Percentiles rank a stretch among this genome's conserved stretches.
Conservation (phyloP, 2,888 invertebrate genomes). For the Cryptosula pallasiana region DNA sequence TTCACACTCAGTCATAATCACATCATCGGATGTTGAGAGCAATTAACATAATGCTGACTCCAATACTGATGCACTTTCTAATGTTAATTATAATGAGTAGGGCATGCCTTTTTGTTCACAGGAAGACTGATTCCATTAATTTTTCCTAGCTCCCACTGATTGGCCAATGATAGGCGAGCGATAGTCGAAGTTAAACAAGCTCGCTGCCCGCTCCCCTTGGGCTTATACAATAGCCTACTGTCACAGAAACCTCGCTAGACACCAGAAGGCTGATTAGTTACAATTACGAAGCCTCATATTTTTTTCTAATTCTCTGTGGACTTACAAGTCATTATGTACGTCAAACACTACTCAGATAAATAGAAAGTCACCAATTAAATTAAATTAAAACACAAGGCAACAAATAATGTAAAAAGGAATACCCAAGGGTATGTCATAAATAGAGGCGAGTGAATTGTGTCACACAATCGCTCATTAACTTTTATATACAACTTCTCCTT, state of each 20-base stretch:
- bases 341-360: conserved; percentile 7
- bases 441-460: neutral
- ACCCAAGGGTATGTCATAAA: conserved; percentile 3
- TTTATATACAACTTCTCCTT: neutral
- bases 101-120: conserved; percentile 21
- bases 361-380: conserved; percentile 24
- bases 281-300: neutral
- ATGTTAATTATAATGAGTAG: conserved; percentile 24
- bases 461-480: conserved; percentile 1
- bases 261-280: neutral
- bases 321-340: conserved; percentile 7
- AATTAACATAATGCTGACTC: conserved; percentile 24
- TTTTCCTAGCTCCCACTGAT: neutral
- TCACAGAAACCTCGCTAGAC: neutral
- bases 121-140: conserved; percentile 23
- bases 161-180: neutral
- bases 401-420: neutral
- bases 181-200: neutral
- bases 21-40: conserved; percentile 20
- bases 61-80: conserved; percentile 20
- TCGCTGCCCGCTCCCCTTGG: neutral
- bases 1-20: conserved; percentile 4
- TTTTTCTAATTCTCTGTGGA: conserved; percentile 5
- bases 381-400: conserved; percentile 14
- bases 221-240: neutral